These are phyloP conservation scores for Schizopygopsis malacanthus DNA, from an alignment of 2,797 vertebrate genomes.

Conservation along the genomic window DNA sequence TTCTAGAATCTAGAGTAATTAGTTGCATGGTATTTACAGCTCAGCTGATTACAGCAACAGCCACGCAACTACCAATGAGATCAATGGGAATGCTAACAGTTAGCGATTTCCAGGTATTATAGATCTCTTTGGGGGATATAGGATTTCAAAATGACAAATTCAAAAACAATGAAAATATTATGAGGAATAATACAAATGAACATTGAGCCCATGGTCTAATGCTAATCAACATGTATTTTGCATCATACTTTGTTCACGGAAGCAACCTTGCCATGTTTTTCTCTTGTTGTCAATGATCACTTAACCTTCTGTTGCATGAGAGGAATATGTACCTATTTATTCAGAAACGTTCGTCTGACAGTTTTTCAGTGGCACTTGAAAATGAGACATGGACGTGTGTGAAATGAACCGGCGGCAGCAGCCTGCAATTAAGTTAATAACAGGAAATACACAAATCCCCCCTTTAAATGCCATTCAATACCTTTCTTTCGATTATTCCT, in stretches of 20 bases:
- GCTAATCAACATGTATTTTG: conserved; percentile 14
- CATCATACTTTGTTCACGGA: not conserved
- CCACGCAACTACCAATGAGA: not conserved
- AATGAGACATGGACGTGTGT: not conserved
- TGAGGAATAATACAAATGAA: not conserved
- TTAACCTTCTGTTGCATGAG: conserved; percentile 38
- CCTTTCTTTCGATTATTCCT: conserved; percentile 1
- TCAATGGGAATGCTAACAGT: too few relatives aligned
- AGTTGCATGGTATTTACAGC: not conserved
- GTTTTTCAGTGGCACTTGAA: not conserved
- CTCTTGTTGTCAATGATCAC: conserved; percentile 25
- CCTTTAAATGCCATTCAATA: not conserved
- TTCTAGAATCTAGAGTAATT: not conserved
- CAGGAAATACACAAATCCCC: not conserved
- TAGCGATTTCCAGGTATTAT: not conserved
- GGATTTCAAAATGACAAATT: not conserved
- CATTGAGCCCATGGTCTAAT: not conserved
- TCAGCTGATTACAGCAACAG: not conserved
- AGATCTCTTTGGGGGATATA: not conserved
- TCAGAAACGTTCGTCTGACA: not conserved
- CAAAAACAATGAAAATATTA: not conserved
- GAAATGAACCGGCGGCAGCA: not conserved
- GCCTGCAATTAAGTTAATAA: conserved; percentile 25
- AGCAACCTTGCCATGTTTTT: conserved; percentile 22
- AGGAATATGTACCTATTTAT: conserved; percentile 23